phyloP scores from a whole-genome alignment of 2,888 invertebrate species.

The Cepaea hortensis region DNA sequence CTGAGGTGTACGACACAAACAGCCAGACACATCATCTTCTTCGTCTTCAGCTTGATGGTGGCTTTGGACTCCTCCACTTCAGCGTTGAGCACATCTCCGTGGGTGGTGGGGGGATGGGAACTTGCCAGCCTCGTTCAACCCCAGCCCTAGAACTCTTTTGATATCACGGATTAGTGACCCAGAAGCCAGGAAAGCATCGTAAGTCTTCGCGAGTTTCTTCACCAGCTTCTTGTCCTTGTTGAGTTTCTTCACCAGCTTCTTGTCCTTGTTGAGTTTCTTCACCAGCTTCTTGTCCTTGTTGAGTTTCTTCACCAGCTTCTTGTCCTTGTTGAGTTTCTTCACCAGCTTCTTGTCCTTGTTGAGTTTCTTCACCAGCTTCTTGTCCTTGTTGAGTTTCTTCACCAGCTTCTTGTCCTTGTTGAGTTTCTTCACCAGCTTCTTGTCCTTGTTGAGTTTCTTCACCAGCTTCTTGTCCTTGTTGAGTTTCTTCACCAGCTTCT shows the following conservation, averaged over 20 bases:
- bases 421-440: constrained; percentile 98
- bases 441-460: constrained; percentile 99
- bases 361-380: constrained; percentile 98
- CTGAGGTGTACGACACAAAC: constrained; percentile 98
- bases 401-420: no score
- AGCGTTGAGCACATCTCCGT: constrained; percentile 94
- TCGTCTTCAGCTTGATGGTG: constrained; percentile 99
- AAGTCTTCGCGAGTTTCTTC: constrained; percentile 94
- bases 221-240: constrained; percentile 99
- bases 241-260: constrained; percentile 98
- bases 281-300: no score
- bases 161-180: constrained; percentile 99
- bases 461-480: no score
- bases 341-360: no score
- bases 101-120: constrained; percentile 98
- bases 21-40: constrained; percentile 98
- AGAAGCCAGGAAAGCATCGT: constrained; percentile 98
- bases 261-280: constrained; percentile 99
- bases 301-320: constrained; percentile 98
- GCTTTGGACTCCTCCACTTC: constrained; percentile 99
- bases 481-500: constrained; percentile 98
- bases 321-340: constrained; percentile 99
- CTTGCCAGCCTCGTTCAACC: constrained; percentile 99
- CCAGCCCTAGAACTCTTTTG: constrained; percentile 89
- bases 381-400: constrained; percentile 99